Evolutionary conservation across 2,797 vertebrate species (phyloP).

Genomic region (Enteromius unitaeniatus): DNA sequence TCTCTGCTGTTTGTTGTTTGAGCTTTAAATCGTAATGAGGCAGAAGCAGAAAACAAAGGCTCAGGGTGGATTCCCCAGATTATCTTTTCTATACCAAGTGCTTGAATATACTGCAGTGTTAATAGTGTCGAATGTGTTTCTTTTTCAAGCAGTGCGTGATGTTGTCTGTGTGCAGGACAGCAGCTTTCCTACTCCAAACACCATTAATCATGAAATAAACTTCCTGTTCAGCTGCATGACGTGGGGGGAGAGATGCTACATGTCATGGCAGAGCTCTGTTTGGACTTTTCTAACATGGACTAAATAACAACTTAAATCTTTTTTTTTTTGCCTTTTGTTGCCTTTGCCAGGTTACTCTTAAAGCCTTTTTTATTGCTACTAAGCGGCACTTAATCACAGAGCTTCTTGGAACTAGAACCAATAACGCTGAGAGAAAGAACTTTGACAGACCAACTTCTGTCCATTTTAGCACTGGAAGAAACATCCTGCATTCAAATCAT

Average conservation of each 20-base stretch:
- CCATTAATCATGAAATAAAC: conserved; percentile 16
- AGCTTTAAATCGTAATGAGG: conserved; percentile 12
- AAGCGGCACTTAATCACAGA: background rate
- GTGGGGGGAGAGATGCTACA: background rate
- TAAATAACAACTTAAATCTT: background rate
- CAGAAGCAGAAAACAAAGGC: conserved; percentile 3
- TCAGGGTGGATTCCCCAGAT: background rate
- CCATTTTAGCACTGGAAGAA: background rate
- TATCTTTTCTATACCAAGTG: conserved; percentile 4
- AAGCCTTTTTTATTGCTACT: background rate
- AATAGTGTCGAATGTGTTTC: background rate
- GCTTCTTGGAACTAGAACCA: background rate
- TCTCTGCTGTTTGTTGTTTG: background rate
- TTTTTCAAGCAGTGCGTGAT: background rate
- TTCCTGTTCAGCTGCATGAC: background rate
- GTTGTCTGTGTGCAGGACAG: conserved; percentile 4
- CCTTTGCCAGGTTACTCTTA: background rate
- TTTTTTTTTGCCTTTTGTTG: background rate
- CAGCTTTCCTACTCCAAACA: conserved; percentile 21
- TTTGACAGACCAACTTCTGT: background rate
- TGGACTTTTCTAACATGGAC: background rate
- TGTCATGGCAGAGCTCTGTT: conserved; percentile 1
- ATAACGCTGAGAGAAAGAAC: background rate
- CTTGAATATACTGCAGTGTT: conserved; percentile 4
- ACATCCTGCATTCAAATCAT: too few species aligned